Evolutionary conservation across 2,888 invertebrate genomes (phyloP).

Genomic region (Hyppa rectilinea): DNA sequence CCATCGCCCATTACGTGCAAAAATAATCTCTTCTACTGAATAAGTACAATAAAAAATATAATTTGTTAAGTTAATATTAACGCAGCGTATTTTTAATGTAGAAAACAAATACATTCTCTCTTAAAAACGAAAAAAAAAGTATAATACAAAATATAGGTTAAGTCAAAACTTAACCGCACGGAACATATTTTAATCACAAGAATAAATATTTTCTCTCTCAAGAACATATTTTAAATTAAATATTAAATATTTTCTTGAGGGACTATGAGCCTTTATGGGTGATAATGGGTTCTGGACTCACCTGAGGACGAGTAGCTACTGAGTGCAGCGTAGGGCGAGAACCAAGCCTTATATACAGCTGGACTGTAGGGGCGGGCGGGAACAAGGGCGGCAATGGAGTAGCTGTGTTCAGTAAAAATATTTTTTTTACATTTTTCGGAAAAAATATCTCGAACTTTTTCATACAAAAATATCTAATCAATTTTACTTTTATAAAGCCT

Average conservation of each 20-base stretch:
- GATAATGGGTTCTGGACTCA: conserved; percentile 43
- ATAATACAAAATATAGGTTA: not conserved
- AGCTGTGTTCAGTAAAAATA: not conserved
- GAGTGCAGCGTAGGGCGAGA: conserved; percentile 53
- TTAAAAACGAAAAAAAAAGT: too few species aligned
- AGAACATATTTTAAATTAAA: conserved; percentile 1
- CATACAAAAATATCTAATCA: too few species aligned
- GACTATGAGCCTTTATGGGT: not conserved
- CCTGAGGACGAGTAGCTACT: conserved; percentile 41
- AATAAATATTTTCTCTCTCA: not conserved
- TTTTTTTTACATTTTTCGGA: not conserved
- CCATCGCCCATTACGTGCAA: not conserved
- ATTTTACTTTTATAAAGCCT: not conserved
- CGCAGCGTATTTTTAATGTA: not conserved
- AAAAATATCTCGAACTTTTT: not conserved
- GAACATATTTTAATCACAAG: not conserved
- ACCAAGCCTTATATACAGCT: conserved; percentile 50
- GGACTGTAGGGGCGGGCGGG: conserved; percentile 61
- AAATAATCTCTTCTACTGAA: not conserved
- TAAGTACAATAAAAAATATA: not conserved
- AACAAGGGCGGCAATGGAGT: conserved; percentile 27
- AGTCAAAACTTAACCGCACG: too few species aligned
- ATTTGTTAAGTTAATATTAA: not conserved
- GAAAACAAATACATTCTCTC: not conserved
- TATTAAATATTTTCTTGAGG: not conserved